Evolutionary conservation across 2,797 vertebrate genomes (phyloP).

Genomic region (Falco concolor): DNA sequence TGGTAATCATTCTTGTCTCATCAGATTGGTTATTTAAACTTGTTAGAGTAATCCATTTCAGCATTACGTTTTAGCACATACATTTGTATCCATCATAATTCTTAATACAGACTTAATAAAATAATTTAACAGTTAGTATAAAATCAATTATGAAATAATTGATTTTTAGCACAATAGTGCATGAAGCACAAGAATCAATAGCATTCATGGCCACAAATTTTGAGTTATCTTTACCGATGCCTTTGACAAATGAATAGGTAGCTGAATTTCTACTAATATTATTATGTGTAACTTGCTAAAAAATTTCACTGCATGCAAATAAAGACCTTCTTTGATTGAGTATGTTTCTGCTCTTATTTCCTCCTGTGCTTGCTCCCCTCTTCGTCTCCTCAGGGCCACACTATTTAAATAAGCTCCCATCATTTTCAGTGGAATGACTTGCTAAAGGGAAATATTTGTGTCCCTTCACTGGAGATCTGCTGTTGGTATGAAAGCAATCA

Average conservation of each 20-base stretch:
- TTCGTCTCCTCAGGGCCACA: constrained; percentile 35
- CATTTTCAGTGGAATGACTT: constrained; percentile 73
- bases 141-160: constrained; percentile 71
- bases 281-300: constrained; percentile 47
- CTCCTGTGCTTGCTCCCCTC: neutral
- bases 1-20: constrained; percentile 46
- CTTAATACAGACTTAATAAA: constrained; percentile 71
- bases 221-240: constrained; percentile 39
- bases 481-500: constrained; percentile 64
- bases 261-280: constrained; percentile 58
- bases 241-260: constrained; percentile 53
- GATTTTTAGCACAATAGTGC: constrained; percentile 58
- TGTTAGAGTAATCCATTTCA: constrained; percentile 51
- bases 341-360: constrained; percentile 55
- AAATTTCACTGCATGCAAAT: constrained; percentile 23
- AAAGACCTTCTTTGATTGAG: constrained; percentile 34
- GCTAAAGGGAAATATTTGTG: constrained; percentile 69
- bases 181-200: constrained; percentile 57
- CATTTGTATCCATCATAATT: constrained; percentile 59
- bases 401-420: constrained; percentile 65
- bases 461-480: constrained; percentile 69
- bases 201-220: constrained; percentile 58
- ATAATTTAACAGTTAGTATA: constrained; percentile 67
- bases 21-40: constrained; percentile 51
- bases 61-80: constrained; percentile 13